phyloP scores from a whole-genome alignment of 2,888 invertebrate species.

The Isotomurus palustris region DNA sequence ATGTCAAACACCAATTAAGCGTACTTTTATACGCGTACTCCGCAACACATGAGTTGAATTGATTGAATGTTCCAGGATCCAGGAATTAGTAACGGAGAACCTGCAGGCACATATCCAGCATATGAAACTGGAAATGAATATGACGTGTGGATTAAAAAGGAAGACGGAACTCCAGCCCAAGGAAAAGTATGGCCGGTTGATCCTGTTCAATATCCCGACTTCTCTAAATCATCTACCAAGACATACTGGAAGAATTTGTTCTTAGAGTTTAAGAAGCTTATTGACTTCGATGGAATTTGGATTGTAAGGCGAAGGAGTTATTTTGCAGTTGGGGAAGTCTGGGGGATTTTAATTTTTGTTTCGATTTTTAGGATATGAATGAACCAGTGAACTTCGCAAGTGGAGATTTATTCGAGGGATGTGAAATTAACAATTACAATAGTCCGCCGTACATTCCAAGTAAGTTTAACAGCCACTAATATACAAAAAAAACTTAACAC shows the following conservation, averaged over 20 bases:
- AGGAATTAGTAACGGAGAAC: constrained; percentile 35
- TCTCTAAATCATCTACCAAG: constrained; percentile 9
- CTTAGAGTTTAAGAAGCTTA: constrained; percentile 47
- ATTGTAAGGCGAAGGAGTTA: constrained; percentile 13
- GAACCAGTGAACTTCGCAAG: constrained; percentile 76
- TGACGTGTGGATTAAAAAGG: constrained; percentile 29
- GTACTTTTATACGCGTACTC: too few relatives aligned
- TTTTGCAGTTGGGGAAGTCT: background rate
- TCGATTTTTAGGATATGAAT: constrained; percentile 70
- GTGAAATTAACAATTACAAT: constrained; percentile 58
- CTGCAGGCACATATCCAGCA: constrained; percentile 24
- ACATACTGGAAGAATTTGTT: constrained; percentile 26
- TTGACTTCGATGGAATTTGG: constrained; percentile 33
- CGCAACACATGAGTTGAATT: too few relatives aligned
- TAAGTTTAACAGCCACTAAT: constrained; percentile 35
- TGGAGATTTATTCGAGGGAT: constrained; percentile 57
- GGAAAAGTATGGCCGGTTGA: constrained; percentile 26
- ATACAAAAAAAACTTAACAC: background rate
- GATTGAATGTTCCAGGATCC: constrained; percentile 41
- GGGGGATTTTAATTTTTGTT: background rate
- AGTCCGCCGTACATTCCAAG: constrained; percentile 65
- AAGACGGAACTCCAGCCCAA: constrained; percentile 14
- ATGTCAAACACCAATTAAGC: too few relatives aligned
- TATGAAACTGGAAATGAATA: constrained; percentile 28
- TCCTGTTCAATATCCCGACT: constrained; percentile 25